Base-by-base conservation (phyloP, 1,140 invertebrate species). In the Trinorchestia longiramus region DNA sequence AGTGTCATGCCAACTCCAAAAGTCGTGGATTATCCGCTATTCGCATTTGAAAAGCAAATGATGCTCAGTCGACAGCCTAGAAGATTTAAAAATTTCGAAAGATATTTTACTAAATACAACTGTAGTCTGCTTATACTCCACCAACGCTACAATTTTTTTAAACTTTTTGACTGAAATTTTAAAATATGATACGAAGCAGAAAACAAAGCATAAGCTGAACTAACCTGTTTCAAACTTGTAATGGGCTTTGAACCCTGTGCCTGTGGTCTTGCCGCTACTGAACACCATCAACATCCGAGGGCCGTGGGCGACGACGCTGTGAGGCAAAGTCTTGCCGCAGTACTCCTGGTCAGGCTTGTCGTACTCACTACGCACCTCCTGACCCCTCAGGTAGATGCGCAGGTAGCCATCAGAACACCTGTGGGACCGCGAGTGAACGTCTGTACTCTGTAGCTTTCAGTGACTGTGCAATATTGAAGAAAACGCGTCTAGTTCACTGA, bases 241-340 rank as follows among this genome's bases (percentile, higher is more conserved):
- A 97, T 98, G 98, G 95, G 99, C 99, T 97, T 99, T 99, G 97
- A 99, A 99, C 90, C 99, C 99, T 62, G 98, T 97, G 1, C 99
- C 99, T 97, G 99, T 98, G 53, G 98, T 98, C 97, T 99, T 98
- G 0, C 99, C 99, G 95, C 98, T 99, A 97, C 98, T 99, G 97
- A 99, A 99, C 0, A 99, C 98, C 98, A 99, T 98, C 53, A 99
- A 98, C 95, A 99, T 98, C 44, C 99, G 98, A n/a, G 99, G 99
- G 0, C 99, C 99, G 97, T 99, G 98, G 62, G 99, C 99, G 95
- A 98, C 98, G 88, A 99, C 98, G 43, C 98, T 97, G 45, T 98
- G 98, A 41, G 98, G 98, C 42, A 97, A 95, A 0, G 97, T 97
- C 96, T 98, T 98, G 15, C 99, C 99, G 97, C 99, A 99, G 97